Evolutionary conservation across 2,888 invertebrate species (phyloP).

Genomic region (Listrodromus nycthemerus): DNA sequence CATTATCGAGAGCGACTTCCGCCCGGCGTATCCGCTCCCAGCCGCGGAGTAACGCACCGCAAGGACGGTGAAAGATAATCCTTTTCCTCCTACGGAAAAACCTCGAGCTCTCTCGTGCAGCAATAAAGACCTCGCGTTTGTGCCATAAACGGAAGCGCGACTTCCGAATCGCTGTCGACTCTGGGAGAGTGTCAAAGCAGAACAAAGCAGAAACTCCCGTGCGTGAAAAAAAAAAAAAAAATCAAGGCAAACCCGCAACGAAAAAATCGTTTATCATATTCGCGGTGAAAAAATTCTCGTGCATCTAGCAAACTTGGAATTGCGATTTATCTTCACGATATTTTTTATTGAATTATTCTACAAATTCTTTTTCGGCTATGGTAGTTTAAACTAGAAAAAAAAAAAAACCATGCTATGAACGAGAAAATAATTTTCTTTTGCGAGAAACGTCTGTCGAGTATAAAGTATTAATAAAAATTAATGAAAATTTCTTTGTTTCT

Average conservation of each 20-base stretch:
- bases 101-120: neutral
- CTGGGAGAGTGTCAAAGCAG: neutral
- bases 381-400: neutral
- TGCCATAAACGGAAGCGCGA: neutral
- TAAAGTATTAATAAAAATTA: neutral
- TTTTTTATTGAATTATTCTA: neutral
- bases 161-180: neutral
- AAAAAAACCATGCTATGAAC: neutral
- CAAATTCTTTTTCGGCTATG: neutral
- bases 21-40: conserved; percentile 65
- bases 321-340: neutral
- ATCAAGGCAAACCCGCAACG: neutral
- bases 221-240: neutral
- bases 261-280: neutral
- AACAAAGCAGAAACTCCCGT: neutral
- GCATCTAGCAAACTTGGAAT: neutral
- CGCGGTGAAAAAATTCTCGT: neutral
- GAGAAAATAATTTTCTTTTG: neutral
- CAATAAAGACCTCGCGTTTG: neutral
- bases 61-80: conserved; percentile 29
- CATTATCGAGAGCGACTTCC: conserved; percentile 65
- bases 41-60: conserved; percentile 13
- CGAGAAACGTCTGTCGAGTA: neutral
- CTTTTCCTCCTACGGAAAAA: conserved; percentile 33
- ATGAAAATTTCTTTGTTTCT: too few relatives aligned